Evolutionary conservation across 2,797 vertebrate genomes (phyloP), one percentile per base, ranked within the genome.

Genomic region (Leucoraja ocellata): DNA sequence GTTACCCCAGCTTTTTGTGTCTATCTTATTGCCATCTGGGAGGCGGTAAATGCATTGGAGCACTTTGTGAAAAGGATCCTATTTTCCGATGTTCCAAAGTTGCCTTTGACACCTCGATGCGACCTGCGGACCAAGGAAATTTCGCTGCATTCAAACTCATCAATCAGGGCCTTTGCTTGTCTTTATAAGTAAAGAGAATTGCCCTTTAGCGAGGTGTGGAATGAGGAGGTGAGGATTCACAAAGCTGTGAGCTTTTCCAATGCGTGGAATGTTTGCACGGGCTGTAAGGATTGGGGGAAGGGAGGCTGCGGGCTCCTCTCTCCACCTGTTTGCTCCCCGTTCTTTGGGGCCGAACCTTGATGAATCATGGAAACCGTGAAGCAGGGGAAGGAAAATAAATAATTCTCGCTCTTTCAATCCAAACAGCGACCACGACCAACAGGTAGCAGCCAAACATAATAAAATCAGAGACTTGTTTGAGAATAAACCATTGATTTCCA

Each of bases 401-500:
- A n/a, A 63, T 65, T 63, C 14, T n/a, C 32, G 83, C n/a, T 65
- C 83, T 86, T 86, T 86, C 28, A 32, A 86, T n/a, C 28, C 4
- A 1, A 86, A 32, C n/a, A 61, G 54, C 28, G 11, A 86, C 83
- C 83, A n/a, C 13, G n/a, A 32, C 83, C 28, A 32, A 32, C 11
- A 6, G 28, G 13, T 18, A 2, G 4, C 11, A 65, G 83, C 28
- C 58, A 86, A 86, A 13, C 58, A 13, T 28, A 32, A 86, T 86
- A 63, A 86, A 86, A 65, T 28, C 28, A 65, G 83, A 86, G 28
- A 63, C 28, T 18, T 63, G 58, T 86, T 65, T 32, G 83, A 32
- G 83, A 86, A 86, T 86, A 86, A 86, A n/a, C 83, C 83, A 63
- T 32, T 86, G 58, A 86, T 63, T 86, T 63, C 83, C 28, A 65